Base-by-base conservation (phyloP, 2,888 invertebrate genomes). In the Cabera pusaria region DNA sequence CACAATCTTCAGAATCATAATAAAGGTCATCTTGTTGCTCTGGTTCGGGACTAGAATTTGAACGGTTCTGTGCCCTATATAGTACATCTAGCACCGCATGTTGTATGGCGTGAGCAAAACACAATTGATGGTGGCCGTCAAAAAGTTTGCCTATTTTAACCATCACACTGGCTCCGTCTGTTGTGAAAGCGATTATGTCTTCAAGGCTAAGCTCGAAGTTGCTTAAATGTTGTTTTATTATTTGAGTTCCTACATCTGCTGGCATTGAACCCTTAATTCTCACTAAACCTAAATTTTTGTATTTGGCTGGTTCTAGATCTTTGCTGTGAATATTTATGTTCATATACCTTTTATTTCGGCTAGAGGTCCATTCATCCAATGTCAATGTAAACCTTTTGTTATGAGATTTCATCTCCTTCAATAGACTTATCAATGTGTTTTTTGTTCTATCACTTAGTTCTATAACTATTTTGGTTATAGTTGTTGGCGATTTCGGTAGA, bases 121-220 rank as follows among this genome's bases (percentile, higher is more conserved):
- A 44, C 5, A 43, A 16, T 21, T 47, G 47, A 19, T 43, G 47
- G 17, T 28, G 22, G 6, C 28, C 32, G n/a, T 24, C 10, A 19
- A 29, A 25, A 18, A 17, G 5, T 23, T 10, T 24, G 5, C 43
- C 21, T 8, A 21, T 21, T 21, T 28, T 37, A 4, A 25, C 21
- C 48, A 48, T 48, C 6, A 48, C 48, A 22, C 26, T 32, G 5
- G 41, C 44, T 24, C 44, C 44, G 23, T 38, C 44, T 8, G 47
- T 40, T 16, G 32, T 37, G 6, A 40, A 16, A 26, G 12, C 9
- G 19, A 40, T 17, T 9, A 33, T 19, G 19, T 40, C 36, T 25
- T 28, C 14, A 12, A 18, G 11, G 8, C 17, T 21, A 6, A 21
- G 16, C n/a, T 14, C 24, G 17, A 19, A 18, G 17, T 17, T 6